A percentile compares a stretch with the other conserved stretches of the same genome.
Conservation (phyloP, 2,113 vertebrate species). For the Corythornis madagascariensis region DNA sequence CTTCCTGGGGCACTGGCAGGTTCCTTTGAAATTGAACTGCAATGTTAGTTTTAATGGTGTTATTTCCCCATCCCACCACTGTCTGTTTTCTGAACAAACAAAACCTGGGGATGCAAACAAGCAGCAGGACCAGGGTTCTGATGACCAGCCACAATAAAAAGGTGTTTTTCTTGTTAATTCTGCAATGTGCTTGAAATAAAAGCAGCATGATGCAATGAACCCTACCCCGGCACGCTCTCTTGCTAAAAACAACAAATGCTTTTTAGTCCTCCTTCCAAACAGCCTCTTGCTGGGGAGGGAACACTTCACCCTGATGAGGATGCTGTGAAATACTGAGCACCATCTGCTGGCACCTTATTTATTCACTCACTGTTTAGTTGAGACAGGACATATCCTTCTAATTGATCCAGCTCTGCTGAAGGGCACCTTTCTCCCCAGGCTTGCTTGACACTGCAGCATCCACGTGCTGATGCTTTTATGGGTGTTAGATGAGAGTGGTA, state of each 20-base stretch:
- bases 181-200: neutral
- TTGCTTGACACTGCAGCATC: neutral
- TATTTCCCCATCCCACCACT: neutral
- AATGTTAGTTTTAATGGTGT: neutral
- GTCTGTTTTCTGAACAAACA: neutral
- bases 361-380: neutral
- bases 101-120: neutral
- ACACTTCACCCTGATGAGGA: neutral
- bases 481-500: neutral
- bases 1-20: neutral
- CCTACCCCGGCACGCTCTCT: neutral
- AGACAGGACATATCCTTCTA: rapidly evolving
- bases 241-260: neutral
- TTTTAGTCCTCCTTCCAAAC: neutral
- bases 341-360: conserved; percentile 52
- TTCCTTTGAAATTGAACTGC: neutral
- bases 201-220: neutral
- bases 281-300: neutral
- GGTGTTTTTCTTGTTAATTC: neutral
- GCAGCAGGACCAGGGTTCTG: neutral
- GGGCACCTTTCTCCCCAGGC: neutral
- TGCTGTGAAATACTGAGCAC: conserved; percentile 21
- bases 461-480: neutral
- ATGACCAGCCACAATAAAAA: neutral
- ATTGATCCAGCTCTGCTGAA: neutral